These are phyloP conservation scores for Micronycteris hirsuta DNA, from an alignment of 2,113 vertebrate genomes.

Conservation along the genomic window DNA sequence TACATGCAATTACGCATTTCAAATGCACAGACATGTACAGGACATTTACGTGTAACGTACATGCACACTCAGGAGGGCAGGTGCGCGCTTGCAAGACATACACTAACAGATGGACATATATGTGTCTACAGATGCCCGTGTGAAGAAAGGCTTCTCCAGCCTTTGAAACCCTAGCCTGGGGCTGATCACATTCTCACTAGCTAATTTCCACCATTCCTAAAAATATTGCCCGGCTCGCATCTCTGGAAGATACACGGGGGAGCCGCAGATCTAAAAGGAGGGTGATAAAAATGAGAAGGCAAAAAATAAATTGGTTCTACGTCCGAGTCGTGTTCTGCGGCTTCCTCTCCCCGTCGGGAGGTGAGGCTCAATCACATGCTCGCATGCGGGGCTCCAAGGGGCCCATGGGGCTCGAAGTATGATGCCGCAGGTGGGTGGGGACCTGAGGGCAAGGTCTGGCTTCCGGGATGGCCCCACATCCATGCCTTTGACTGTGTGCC, in stretches of 20 bases:
- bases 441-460: neutral
- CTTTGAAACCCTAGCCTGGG: slow-evolving; percentile 4
- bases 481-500: neutral
- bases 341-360: neutral
- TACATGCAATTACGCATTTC: neutral
- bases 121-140: neutral
- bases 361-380: neutral
- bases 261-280: slow-evolving; percentile 58
- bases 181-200: slow-evolving; percentile 16
- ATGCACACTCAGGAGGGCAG: neutral
- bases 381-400: neutral
- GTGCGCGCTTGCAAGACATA: neutral
- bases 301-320: slow-evolving; percentile 55
- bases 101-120: neutral
- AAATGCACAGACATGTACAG: neutral
- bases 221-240: slow-evolving; percentile 49
- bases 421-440: neutral
- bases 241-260: slow-evolving; percentile 65
- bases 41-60: rapidly evolving
- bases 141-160: neutral
- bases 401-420: neutral
- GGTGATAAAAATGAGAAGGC: slow-evolving; percentile 65
- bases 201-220: slow-evolving; percentile 56
- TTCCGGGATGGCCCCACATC: neutral
- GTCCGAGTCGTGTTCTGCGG: neutral